Conservation (phyloP, 2,113 vertebrate genomes). For the Potamarius usumacintae region DNA sequence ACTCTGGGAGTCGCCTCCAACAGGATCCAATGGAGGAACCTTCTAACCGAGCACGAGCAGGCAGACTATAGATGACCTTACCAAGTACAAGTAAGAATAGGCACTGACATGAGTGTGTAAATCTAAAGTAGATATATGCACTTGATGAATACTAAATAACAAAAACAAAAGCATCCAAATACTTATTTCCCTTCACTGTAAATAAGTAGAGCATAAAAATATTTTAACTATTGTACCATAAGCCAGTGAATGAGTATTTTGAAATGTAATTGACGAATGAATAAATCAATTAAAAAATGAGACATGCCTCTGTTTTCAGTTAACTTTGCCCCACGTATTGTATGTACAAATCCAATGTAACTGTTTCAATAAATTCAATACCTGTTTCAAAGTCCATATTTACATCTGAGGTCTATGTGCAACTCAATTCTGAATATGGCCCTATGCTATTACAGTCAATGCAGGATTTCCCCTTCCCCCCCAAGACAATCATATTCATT, state of each 20-base stretch:
- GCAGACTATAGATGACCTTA: too few relatives aligned
- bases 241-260: not conserved
- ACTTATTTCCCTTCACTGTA: not conserved
- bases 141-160: too few relatives aligned
- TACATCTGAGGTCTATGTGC: too few relatives aligned
- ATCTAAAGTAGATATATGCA: too few relatives aligned
- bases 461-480: not conserved
- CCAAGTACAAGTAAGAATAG: too few relatives aligned
- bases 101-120: not conserved
- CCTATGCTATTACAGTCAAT: not conserved
- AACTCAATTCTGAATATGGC: not conserved
- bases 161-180: too few relatives aligned
- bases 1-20: too few relatives aligned
- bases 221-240: not conserved
- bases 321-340: not conserved
- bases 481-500: not conserved
- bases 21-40: too few relatives aligned
- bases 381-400: conserved; percentile 4
- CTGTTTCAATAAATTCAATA: too few relatives aligned
- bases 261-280: not conserved
- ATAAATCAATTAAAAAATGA: not conserved
- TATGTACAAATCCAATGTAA: not conserved
- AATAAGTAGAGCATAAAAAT: not conserved
- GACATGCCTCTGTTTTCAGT: not conserved
- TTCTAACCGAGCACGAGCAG: too few relatives aligned